phyloP scores from a whole-genome alignment of 2,797 vertebrate species.

The Phoebastria nigripes region DNA sequence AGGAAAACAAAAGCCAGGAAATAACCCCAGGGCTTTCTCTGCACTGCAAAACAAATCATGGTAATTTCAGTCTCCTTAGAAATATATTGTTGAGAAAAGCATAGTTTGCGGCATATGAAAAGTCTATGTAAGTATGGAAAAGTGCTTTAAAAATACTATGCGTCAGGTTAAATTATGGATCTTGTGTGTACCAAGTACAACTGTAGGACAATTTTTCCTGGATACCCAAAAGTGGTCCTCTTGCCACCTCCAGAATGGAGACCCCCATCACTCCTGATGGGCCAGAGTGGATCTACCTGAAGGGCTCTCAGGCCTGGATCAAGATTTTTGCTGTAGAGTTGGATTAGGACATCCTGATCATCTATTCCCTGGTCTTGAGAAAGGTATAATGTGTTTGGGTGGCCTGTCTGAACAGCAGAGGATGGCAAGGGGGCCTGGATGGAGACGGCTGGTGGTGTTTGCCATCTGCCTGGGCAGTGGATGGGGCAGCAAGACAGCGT shows the following conservation, averaged over 20 bases:
- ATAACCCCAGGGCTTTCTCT: not conserved
- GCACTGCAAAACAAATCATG: not conserved
- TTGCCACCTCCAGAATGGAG: not conserved
- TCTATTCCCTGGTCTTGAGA: not conserved
- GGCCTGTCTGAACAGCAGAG: not conserved
- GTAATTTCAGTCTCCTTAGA: not conserved
- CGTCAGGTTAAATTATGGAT: not conserved
- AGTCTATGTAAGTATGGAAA: not conserved
- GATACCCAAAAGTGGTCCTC: not conserved
- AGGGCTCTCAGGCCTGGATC: not conserved
- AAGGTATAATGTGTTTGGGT: not conserved
- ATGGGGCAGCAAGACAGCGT: not conserved
- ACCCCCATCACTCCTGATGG: not conserved
- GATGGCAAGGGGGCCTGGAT: rapidly evolving
- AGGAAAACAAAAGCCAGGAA: not conserved
- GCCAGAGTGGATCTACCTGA: not conserved
- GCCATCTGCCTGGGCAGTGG: not conserved
- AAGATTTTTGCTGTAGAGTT: not conserved
- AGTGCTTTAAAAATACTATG: not conserved
- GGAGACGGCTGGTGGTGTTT: not conserved
- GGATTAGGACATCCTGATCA: not conserved
- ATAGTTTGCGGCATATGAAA: not conserved
- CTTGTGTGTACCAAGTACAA: not conserved
- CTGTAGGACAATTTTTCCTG: not conserved
- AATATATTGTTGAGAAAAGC: not conserved